Evolutionary conservation across 2,888 invertebrate species (phyloP), one percentile per base, ranked within the genome.

Genomic region (Diadegma fenestrale): DNA sequence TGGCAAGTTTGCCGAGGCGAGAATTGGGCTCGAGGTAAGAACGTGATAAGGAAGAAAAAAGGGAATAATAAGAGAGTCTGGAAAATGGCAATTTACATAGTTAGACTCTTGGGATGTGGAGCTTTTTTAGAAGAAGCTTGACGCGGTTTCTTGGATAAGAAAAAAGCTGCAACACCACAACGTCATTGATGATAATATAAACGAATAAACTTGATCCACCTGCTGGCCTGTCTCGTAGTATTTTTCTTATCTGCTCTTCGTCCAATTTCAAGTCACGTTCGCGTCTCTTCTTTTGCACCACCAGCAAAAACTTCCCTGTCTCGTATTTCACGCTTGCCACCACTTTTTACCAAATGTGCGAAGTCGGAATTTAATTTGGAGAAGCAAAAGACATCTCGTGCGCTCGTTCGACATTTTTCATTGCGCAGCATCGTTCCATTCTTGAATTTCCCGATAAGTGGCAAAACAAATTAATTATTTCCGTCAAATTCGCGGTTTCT

Each of bases 161-260:
- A 63, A 75, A 45, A 76, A 19, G 51, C 19, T 19, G 45, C 45
- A 26, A 73, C 30, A 37, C 64, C 30, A 45, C 75, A 48, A 76
- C 63, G 75, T 64, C 75, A 64, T 30, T 61, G 64, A 14, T 41
- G 76, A 76, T 76, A 76, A 64, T 76, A 81, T 76, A 72, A 72
- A 19, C 66, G 81, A 73, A 81, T 84, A 81, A 81, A 72, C 68
- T 71, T 26, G 26, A 81, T 66, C 41, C 68, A 78, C 19, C 63
- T 63, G 48, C 43, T 26, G n/a, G n/a, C 7, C 22, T 45, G 45
- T 51, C 43, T 45, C 41, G 26, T 22, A 43, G 26, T 22, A 43
- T 71, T 73, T 84, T 68, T 77, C 76, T 84, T 37, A 81, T 84
- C 77, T n/a, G n/a, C n/a, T 63, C 51, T 58, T 17, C 8, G 66